A percentile compares a stretch with the other conserved stretches of the same genome.
Conservation (phyloP, 1,140 invertebrate species). For the Patella vulgata region DNA sequence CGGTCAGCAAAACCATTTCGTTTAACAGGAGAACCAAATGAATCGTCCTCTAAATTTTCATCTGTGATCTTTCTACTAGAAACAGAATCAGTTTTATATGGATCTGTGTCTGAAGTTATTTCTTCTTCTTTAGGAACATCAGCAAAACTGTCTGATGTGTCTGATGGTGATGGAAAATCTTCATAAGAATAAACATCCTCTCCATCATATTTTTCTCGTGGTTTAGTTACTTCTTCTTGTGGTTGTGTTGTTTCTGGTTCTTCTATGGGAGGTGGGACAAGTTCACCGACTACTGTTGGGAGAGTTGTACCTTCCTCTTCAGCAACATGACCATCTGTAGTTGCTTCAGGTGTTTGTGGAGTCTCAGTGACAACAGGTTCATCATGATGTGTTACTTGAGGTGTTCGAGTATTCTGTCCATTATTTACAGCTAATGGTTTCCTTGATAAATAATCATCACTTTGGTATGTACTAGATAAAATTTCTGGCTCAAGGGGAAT, state of each 20-base stretch:
- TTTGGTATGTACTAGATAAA: slow-evolving; percentile 28
- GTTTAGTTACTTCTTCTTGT: neutral
- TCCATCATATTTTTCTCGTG: neutral
- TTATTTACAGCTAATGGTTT: slow-evolving; percentile 38
- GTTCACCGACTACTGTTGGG: slow-evolving; percentile 5
- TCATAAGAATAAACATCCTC: neutral
- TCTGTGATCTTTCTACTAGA: slow-evolving; percentile 36
- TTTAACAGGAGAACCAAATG: neutral
- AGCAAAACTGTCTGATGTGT: no score
- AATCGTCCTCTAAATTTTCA: slow-evolving; percentile 36
- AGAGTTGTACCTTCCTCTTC: neutral
- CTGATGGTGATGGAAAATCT: neutral
- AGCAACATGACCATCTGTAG: neutral
- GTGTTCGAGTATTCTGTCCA: no score
- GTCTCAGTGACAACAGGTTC: no score
- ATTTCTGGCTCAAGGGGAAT: neutral
- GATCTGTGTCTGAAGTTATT: no score
- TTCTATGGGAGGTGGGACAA: neutral
- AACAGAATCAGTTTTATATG: slow-evolving; percentile 7
- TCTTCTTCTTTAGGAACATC: no score
- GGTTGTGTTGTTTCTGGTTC: slow-evolving; percentile 1
- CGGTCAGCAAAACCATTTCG: no score
- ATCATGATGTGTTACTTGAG: no score
- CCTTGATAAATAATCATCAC: slow-evolving; percentile 40
- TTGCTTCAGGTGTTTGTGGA: slow-evolving; percentile 7